Percentiles rank a stretch among this genome's conserved stretches.
phyloP scores from a whole-genome alignment of 2,113 vertebrate species.

The Arvicanthis niloticus region DNA sequence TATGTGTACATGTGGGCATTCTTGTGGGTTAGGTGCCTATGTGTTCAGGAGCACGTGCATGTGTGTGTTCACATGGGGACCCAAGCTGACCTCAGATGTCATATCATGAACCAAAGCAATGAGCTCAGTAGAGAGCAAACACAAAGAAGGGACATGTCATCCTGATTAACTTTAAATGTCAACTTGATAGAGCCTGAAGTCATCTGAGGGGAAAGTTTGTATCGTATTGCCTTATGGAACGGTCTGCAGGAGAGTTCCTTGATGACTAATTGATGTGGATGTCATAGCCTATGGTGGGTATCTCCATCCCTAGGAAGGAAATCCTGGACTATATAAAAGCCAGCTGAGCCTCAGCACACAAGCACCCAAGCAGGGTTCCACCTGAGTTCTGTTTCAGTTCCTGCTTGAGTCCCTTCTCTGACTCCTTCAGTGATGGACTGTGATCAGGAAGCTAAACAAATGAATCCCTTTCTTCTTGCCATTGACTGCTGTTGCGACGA shows the following conservation, averaged over 20 bases:
- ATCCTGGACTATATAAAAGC: background rate
- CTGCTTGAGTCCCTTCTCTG: background rate
- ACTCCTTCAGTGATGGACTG: background rate
- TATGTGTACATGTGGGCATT: background rate
- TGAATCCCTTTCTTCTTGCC: background rate
- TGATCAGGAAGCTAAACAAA: background rate
- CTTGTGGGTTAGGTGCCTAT: background rate
- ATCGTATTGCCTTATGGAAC: background rate
- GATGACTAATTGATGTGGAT: background rate
- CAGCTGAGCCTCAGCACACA: background rate
- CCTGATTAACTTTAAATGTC: background rate
- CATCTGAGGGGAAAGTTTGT: too few species aligned
- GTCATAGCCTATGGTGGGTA: background rate
- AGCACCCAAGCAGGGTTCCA: background rate
- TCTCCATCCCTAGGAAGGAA: background rate
- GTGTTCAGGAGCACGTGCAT: background rate
- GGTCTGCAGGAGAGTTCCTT: too few species aligned
- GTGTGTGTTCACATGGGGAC: background rate
- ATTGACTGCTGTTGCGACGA: background rate
- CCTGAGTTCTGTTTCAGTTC: too few species aligned
- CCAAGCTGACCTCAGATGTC: background rate
- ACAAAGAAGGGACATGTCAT: rapidly evolving
- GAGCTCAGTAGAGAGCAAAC: background rate
- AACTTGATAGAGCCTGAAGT: background rate
- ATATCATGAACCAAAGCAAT: background rate